Base-by-base conservation (phyloP, 1,140 invertebrate species). In the Bombus superbus region DNA sequence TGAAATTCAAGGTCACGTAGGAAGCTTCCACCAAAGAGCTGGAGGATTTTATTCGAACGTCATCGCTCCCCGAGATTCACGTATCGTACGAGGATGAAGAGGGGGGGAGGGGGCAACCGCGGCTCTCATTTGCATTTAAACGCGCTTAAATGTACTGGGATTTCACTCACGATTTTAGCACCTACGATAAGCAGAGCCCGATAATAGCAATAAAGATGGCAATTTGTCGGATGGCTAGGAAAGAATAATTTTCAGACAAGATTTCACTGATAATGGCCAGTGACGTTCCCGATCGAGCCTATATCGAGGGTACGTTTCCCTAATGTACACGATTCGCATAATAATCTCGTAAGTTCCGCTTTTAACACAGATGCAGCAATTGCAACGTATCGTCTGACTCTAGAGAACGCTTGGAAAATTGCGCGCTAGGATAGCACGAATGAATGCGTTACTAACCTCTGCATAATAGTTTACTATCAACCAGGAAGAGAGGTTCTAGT, bases 111-210 rank as follows among this genome's bases (percentile, higher is more conserved):
- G 38, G 40, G 10, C 25, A 72, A 76, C 32, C 57, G 38, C 68
- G 75, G 59, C 28, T 59, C 82, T 72, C 81, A 91, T 92, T 92
- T 87, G 88, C 88, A 92, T 92, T 89, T 88, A 91, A 92, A 90
- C 89, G 86, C 79, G 83, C 44, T 87, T 85, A 86, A 86, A 80
- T 40, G 57, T 86, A 77, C 81, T 22, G 80, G 83, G 77, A 90
- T 92, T 92, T 90, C 82, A 86, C 83, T 91, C 83, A 85, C 83
- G 83, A 88, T 86, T 90, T 86, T 68, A 73, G 57, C 81, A 66
- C 15, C 64, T 78, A 81, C 86, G 69, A 88, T 88, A 87, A 88
- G 78, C 62, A 79, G 71, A 81, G 84, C 40, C 64, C 82, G 83
- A 91, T 90, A 90, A 92, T 89, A 69, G 71, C 78, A 88, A 88